Percentiles rank a stretch among this genome's conserved stretches.
Conservation (phyloP, 2,113 vertebrate genomes). For the Austrofundulus limnaeus region DNA sequence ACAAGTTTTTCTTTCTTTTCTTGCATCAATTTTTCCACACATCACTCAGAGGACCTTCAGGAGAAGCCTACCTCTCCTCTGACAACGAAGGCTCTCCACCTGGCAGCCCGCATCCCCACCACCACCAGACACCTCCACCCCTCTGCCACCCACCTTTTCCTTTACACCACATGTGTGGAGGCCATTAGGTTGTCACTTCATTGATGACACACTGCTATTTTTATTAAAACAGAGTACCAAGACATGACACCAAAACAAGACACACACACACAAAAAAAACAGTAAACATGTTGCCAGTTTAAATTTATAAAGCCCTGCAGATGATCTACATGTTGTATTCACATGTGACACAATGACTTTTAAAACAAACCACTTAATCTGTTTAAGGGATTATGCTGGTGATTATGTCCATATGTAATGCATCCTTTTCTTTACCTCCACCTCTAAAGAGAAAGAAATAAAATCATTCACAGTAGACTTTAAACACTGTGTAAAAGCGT, state of each 20-base stretch:
- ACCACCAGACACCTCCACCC: slow-evolving; percentile 27
- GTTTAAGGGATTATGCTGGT: slow-evolving; percentile 1
- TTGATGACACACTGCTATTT: background rate
- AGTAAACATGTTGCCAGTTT: background rate
- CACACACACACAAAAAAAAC: slow-evolving; percentile 11
- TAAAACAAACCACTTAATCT: background rate
- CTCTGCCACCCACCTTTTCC: slow-evolving; percentile 50
- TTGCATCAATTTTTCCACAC: slow-evolving; percentile 27
- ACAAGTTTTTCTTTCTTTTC: background rate
- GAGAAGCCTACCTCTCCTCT: slow-evolving; percentile 43
- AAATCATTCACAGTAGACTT: slow-evolving; percentile 14
- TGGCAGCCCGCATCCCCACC: slow-evolving; percentile 41
- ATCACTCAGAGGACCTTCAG: slow-evolving; percentile 11
- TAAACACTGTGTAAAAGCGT: background rate
- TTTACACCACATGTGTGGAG: slow-evolving; percentile 21
- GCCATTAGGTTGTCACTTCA: background rate
- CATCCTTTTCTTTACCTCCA: too few relatives aligned
- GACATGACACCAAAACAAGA: background rate
- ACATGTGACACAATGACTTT: slow-evolving; percentile 6
- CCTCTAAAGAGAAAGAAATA: slow-evolving; percentile 3
- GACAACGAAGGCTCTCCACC: slow-evolving; percentile 64
- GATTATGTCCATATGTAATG: background rate
- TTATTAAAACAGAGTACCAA: too few relatives aligned
- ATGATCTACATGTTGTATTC: slow-evolving; percentile 1
- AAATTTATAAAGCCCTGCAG: background rate